Conservation (phyloP, 2,888 invertebrate species). For the Keiferia lycopersicella region DNA sequence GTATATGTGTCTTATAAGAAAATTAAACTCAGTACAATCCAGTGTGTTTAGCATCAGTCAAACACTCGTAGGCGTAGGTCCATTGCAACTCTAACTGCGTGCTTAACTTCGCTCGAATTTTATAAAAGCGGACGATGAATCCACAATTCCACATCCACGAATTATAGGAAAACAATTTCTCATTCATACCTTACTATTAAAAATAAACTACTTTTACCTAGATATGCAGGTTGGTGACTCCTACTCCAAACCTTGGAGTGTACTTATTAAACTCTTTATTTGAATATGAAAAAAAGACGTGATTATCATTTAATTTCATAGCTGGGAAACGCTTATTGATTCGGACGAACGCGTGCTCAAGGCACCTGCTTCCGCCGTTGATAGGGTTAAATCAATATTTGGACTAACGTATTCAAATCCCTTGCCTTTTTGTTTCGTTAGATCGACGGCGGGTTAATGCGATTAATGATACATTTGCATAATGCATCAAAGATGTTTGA, state of each 20-base stretch:
- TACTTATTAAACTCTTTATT: constrained; percentile 72
- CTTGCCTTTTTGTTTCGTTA: constrained; percentile 56
- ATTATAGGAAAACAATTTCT: too few relatives aligned
- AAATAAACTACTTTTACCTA: constrained; percentile 18
- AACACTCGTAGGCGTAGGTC: too few relatives aligned
- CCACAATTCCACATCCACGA: too few relatives aligned
- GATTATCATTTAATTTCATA: constrained; percentile 82
- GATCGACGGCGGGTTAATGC: constrained; percentile 3
- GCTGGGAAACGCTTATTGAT: constrained; percentile 75
- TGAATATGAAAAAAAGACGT: constrained; percentile 74
- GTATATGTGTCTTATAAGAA: too few relatives aligned
- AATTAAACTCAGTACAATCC: too few relatives aligned
- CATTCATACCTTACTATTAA: too few relatives aligned
- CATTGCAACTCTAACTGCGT: too few relatives aligned
- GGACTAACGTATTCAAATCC: constrained; percentile 71
- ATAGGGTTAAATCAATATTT: constrained; percentile 81
- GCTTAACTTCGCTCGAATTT: too few relatives aligned
- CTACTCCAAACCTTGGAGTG: constrained; percentile 56
- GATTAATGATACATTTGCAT: constrained; percentile 21
- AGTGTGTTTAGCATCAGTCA: too few relatives aligned
- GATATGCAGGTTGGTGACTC: constrained; percentile 48
- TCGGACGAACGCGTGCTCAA: constrained; percentile 67
- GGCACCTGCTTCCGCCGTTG: constrained; percentile 77
- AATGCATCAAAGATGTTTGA: constrained; percentile 19
- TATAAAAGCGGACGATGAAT: too few relatives aligned